These are phyloP conservation scores for Amphiprion ocellaris DNA, from an alignment of 2,113 vertebrate genomes.

Conservation along the genomic window DNA sequence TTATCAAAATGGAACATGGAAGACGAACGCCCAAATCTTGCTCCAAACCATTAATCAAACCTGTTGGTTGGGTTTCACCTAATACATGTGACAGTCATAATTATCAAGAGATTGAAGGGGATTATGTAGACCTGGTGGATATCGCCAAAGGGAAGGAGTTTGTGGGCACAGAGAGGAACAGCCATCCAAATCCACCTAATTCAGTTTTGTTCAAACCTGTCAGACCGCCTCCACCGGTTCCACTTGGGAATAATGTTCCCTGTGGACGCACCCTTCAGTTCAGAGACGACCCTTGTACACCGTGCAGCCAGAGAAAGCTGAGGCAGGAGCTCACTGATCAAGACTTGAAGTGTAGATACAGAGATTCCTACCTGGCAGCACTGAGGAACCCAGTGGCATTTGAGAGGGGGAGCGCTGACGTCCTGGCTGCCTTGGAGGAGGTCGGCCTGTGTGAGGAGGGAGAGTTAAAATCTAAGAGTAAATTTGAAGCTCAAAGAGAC, in stretches of 20 bases:
- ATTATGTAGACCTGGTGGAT: slow-evolving; percentile 94
- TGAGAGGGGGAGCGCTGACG: slow-evolving; percentile 75
- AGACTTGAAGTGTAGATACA: slow-evolving; percentile 81
- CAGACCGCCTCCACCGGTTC: slow-evolving; percentile 72
- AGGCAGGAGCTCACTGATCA: slow-evolving; percentile 69
- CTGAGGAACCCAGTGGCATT: slow-evolving; percentile 85
- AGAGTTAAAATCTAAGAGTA: slow-evolving; percentile 41
- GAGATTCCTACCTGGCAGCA: slow-evolving; percentile 86
- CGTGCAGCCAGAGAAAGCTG: slow-evolving; percentile 74
- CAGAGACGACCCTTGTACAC: slow-evolving; percentile 74
- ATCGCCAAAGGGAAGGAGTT: slow-evolving; percentile 81
- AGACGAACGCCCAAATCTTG: slow-evolving; percentile 61
- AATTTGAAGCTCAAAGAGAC: slow-evolving; percentile 43
- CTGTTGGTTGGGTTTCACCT: slow-evolving; percentile 80
- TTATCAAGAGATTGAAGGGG: slow-evolving; percentile 88
- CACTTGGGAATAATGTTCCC: slow-evolving; percentile 47
- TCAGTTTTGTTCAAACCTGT: slow-evolving; percentile 73
- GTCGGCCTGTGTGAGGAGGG: slow-evolving; percentile 37
- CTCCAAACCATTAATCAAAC: slow-evolving; percentile 74
- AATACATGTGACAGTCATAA: slow-evolving; percentile 81
- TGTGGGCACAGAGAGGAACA: slow-evolving; percentile 43
- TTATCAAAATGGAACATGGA: slow-evolving; percentile 87
- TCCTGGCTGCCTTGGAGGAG: slow-evolving; percentile 83
- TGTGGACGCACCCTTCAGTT: slow-evolving; percentile 53
- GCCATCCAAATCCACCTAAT: slow-evolving; percentile 40